Conservation (phyloP, 2,113 vertebrate genomes). For the Phaethornis superciliosus region DNA sequence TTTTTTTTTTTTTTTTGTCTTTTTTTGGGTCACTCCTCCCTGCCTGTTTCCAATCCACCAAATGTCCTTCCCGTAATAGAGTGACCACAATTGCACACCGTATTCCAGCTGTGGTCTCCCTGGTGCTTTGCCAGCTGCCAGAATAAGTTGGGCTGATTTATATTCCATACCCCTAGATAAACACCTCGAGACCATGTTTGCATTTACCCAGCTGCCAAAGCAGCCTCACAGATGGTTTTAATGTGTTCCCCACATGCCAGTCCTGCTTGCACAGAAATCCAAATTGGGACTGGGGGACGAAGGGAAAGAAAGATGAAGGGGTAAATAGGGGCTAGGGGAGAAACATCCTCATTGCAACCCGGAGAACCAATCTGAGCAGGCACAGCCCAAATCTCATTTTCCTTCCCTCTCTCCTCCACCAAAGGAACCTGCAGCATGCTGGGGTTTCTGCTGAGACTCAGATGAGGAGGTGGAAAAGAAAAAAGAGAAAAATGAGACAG, state of each 20-base stretch:
- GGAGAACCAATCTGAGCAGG: background rate
- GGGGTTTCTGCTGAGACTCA: background rate
- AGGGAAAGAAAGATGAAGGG: background rate
- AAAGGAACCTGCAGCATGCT: background rate
- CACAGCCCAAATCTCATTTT: background rate
- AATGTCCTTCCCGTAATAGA: constrained; percentile 46
- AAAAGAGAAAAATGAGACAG: background rate
- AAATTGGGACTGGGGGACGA: background rate
- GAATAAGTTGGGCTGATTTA: background rate
- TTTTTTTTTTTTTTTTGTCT: too few species aligned
- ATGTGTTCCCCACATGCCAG: background rate
- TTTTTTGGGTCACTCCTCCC: background rate
- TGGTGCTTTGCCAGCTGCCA: background rate
- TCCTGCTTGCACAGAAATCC: background rate
- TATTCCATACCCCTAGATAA: constrained; percentile 54
- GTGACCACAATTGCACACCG: constrained; percentile 8
- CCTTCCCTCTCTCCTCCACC: background rate
- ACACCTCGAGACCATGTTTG: constrained; percentile 37
- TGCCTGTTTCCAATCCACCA: background rate
- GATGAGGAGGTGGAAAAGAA: fast-evolving
- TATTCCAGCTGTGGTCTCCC: constrained; percentile 28
- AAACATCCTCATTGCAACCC: background rate
- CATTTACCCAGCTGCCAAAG: constrained; percentile 22
- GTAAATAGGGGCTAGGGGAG: background rate
- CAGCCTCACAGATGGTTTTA: background rate